A percentile compares a stretch with the other conserved stretches of the same genome.
Conservation (phyloP, 1,140 invertebrate genomes). For the Heliconius hewitsoni region DNA sequence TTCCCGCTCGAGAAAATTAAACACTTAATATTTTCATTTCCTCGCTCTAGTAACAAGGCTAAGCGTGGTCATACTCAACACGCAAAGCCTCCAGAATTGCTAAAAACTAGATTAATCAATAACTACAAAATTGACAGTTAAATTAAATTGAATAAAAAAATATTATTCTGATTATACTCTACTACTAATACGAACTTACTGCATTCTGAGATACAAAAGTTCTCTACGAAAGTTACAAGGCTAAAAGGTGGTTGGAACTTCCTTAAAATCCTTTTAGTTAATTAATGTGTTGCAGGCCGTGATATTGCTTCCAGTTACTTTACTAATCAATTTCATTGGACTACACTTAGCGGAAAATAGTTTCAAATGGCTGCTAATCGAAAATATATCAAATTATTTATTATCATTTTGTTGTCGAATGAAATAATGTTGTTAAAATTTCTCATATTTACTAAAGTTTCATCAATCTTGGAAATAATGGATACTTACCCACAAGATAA, state of each 20-base stretch:
- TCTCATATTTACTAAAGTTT: not conserved
- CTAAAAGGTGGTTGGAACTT: conserved; percentile 14
- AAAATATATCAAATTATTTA: not conserved
- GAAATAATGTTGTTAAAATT: not conserved
- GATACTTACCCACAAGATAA: not conserved
- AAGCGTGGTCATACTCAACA: too few species aligned
- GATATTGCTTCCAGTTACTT: conserved; percentile 35
- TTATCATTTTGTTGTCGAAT: not conserved
- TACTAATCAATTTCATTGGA: conserved; percentile 23
- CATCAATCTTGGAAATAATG: not conserved
- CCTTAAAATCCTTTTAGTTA: conserved; percentile 35
- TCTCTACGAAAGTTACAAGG: not conserved
- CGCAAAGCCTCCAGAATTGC: too few species aligned
- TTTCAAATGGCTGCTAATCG: conserved; percentile 7
- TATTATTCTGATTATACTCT: too few species aligned
- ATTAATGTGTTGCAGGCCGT: conserved; percentile 24
- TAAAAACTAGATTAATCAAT: too few species aligned
- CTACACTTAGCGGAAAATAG: conserved; percentile 14
- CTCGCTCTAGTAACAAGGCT: too few species aligned
- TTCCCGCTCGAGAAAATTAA: too few species aligned
- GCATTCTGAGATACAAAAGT: not conserved
- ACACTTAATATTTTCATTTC: too few species aligned
- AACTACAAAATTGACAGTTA: too few species aligned
- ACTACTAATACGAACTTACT: not conserved
- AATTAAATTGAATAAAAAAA: too few species aligned